Conservation (phyloP, 2,888 invertebrate species). For the Dynastes tityus region DNA sequence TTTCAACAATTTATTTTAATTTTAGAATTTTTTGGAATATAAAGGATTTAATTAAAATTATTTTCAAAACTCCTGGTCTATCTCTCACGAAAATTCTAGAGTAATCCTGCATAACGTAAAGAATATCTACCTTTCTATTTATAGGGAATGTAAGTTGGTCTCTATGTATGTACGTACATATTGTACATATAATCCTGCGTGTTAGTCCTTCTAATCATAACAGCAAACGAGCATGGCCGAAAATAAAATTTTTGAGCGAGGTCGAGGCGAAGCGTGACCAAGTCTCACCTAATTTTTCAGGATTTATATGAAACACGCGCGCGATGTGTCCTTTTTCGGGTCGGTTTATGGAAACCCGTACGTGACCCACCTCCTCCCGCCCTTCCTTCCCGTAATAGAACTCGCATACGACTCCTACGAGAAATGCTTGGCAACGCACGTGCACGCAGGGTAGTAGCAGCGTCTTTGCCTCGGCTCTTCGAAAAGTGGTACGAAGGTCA, state of each 20-base stretch:
- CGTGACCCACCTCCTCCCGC: slow-evolving; percentile 3
- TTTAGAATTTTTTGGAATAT: too few species aligned
- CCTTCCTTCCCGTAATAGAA: neutral
- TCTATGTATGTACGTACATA: too few species aligned
- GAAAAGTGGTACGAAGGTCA: slow-evolving; percentile 25
- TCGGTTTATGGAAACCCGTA: slow-evolving; percentile 18
- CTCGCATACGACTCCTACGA: neutral
- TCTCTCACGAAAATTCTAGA: too few species aligned
- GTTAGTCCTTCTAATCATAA: too few species aligned
- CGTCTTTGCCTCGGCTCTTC: neutral
- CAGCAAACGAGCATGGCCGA: neutral
- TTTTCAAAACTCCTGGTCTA: too few species aligned
- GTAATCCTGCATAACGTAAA: too few species aligned
- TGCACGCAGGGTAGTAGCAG: neutral
- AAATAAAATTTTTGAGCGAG: slow-evolving; percentile 39
- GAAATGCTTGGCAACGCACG: neutral
- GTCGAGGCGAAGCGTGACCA: slow-evolving; percentile 30
- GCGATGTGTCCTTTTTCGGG: slow-evolving; percentile 24
- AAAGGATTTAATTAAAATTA: too few species aligned
- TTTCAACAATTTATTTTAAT: too few species aligned
- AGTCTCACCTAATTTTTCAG: slow-evolving; percentile 44
- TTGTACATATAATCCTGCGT: too few species aligned
- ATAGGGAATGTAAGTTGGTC: too few species aligned
- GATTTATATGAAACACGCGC: slow-evolving; percentile 44
- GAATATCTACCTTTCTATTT: too few species aligned